Conservation (phyloP, 2,888 invertebrate species). For the Tachystola acroxantha region DNA sequence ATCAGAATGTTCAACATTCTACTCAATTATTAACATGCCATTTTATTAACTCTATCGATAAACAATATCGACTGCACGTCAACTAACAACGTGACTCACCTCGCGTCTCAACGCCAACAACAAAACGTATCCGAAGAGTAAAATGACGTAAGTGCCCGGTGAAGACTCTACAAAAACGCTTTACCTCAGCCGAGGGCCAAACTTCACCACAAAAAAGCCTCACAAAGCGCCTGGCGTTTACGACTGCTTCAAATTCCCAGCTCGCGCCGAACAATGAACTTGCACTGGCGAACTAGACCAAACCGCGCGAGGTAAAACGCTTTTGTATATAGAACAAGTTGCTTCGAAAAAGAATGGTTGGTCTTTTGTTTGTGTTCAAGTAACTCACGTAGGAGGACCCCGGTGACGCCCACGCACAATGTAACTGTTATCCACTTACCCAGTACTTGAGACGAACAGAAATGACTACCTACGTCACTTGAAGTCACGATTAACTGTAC, state of each 20-base stretch:
- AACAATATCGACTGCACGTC: conserved; percentile 47
- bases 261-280: conserved; percentile 68
- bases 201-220: conserved; percentile 49
- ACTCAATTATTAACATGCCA: no score
- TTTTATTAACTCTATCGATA: conserved; percentile 39
- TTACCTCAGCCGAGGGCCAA: conserved; percentile 48
- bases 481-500: conserved; percentile 28
- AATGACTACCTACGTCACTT: conserved; percentile 9
- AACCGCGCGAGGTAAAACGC: conserved; percentile 51
- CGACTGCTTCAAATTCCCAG: conserved; percentile 36
- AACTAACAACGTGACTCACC: conserved; percentile 69
- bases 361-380: conserved; percentile 34
- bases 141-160: conserved; percentile 61
- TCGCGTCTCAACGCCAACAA: conserved; percentile 73
- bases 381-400: conserved; percentile 41
- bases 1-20: no score
- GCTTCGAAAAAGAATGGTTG: conserved; percentile 41
- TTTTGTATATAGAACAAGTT: conserved; percentile 55
- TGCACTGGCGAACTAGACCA: conserved; percentile 74
- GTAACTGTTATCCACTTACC: conserved; percentile 21
- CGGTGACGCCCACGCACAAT: conserved; percentile 36
- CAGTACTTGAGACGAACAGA: conserved; percentile 19
- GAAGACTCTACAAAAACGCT: conserved; percentile 56
- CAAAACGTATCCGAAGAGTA: conserved; percentile 50
- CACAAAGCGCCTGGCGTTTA: conserved; percentile 55